Conservation (phyloP, 2,888 invertebrate genomes). For the Xanthia icteritia region DNA sequence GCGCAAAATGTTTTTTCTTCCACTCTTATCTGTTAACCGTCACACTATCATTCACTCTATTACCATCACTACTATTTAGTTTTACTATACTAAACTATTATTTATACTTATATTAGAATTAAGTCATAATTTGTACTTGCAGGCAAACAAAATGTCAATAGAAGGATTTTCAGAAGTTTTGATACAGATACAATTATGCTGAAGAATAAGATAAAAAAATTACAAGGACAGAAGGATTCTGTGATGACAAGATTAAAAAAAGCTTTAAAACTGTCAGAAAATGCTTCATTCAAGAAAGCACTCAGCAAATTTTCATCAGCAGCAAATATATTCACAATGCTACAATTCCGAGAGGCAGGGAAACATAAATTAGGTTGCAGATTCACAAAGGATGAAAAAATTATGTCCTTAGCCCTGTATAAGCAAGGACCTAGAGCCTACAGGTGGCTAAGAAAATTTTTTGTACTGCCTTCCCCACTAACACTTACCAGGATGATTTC, state of each 20-base stretch:
- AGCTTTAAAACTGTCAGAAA: neutral
- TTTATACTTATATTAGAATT: neutral
- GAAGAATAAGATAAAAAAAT: neutral
- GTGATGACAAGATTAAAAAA: conserved; percentile 1
- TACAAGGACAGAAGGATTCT: conserved; percentile 15
- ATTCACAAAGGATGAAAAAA: conserved; percentile 15
- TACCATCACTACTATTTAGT: too few relatives aligned
- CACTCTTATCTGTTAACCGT: too few relatives aligned
- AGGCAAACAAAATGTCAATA: neutral
- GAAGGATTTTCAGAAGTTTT: neutral
- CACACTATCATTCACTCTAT: too few relatives aligned
- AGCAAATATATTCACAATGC: conserved; percentile 7
- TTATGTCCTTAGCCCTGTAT: conserved; percentile 1
- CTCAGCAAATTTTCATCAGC: neutral
- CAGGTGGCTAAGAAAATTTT: neutral
- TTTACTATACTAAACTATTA: too few relatives aligned
- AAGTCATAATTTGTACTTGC: conserved; percentile 6
- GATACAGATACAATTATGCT: neutral
- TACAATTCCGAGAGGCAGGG: conserved; percentile 12
- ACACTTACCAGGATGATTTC: too few relatives aligned
- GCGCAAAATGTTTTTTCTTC: too few relatives aligned
- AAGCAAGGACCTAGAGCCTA: conserved; percentile 10
- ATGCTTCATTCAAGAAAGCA: neutral
- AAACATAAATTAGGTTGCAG: conserved; percentile 9
- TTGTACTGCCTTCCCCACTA: conserved; percentile 4